Conservation (phyloP, 2,888 invertebrate species). For the Agrochola lota region DNA sequence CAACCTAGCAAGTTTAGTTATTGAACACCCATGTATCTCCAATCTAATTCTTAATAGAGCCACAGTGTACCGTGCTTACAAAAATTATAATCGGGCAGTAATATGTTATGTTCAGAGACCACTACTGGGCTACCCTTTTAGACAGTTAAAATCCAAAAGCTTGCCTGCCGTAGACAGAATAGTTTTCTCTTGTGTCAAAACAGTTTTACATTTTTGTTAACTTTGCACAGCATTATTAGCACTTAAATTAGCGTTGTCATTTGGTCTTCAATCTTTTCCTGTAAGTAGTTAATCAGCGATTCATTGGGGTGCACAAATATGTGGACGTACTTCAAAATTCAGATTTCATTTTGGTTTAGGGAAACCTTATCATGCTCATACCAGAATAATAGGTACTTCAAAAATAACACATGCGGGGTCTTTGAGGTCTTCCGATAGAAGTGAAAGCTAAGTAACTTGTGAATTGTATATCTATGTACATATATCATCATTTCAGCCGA, state of each 20-base stretch:
- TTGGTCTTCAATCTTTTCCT: not conserved
- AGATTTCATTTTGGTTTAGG: not conserved
- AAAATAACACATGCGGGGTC: too few species aligned
- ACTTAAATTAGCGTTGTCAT: not conserved
- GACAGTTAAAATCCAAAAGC: not conserved
- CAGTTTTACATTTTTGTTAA: not conserved
- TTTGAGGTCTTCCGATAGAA: too few species aligned
- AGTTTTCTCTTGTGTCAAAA: not conserved
- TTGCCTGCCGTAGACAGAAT: not conserved
- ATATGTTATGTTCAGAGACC: conserved; percentile 31
- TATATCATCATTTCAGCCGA: too few species aligned
- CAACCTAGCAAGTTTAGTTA: too few species aligned
- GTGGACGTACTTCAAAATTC: not conserved
- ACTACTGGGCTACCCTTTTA: not conserved
- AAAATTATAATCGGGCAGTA: conserved; percentile 6
- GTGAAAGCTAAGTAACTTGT: too few species aligned
- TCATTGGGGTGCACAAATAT: not conserved
- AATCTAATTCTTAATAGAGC: not conserved
- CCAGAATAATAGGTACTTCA: too few species aligned
- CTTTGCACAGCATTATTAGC: not conserved
- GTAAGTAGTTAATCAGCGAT: too few species aligned
- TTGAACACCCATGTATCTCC: not conserved
- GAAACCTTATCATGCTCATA: too few species aligned
- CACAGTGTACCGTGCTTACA: not conserved
- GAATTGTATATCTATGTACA: too few species aligned